Evolutionary conservation across 2,888 invertebrate genomes (phyloP), one percentile per base, ranked within the genome.

Genomic region (Prionchulus punctatus): DNA sequence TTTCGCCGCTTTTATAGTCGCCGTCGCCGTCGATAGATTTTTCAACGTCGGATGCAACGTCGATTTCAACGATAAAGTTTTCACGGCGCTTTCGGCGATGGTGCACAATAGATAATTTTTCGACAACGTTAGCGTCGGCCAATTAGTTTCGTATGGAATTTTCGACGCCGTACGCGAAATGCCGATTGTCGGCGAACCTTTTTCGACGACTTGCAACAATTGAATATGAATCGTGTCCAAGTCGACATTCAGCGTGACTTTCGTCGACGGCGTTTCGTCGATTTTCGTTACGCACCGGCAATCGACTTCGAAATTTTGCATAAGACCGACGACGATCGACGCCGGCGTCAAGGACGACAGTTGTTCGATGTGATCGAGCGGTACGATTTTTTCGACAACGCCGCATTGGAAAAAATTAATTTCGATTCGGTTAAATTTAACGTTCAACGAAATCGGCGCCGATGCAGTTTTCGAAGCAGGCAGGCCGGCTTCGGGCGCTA

Each of bases 361-460:
- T 3, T 4, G 25, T 2, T 23, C 26, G 31, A 56, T 15, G 4
- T 56, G 15, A 2, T 4, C 48, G 50, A 26, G n/a, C 4, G 56
- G 42, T 1, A 54, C 45, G 23, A 43, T 50, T 30, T 60, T 53
- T 30, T 56, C 55, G 2, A 49, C 52, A 1, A 54, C 36, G 21
- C 62, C 60, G 52, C 59, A 63, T 50, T 63, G 63, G 49, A 64
- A 59, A 3, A 62, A 18, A 15, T 56, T 45, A 4, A 59, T 21
- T 30, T 59, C 31, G 27, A 59, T 21, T 18, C 26, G 21, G 7
- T 63, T 63, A 4, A 54, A 3, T n/a, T 21, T n/a, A 28, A 50
- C 12, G 4, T 3, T 18, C 2, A 54, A 15, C 57, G 21, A 4
- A 30, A 48, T 36, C 60, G 45, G 23, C 45, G 43, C 12, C 58